Evolutionary conservation across 2,797 vertebrate species (phyloP).

Genomic region (Pantherophis alleghaniensis): DNA sequence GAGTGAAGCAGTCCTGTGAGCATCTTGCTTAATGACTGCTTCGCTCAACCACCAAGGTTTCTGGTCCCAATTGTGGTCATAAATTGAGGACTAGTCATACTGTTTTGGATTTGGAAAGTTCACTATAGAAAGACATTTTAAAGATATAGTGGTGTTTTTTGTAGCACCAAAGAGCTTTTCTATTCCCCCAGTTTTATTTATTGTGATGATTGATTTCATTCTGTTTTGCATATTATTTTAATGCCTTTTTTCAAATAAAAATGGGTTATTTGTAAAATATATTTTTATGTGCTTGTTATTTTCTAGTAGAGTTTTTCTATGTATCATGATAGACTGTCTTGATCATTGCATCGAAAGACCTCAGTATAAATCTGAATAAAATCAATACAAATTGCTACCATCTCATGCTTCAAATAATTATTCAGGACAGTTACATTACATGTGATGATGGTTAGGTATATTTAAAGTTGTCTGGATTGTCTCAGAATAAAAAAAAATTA

Average conservation of each 20-base stretch:
- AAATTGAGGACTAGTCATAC: neutral
- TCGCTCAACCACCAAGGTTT: neutral
- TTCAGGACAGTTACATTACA: neutral
- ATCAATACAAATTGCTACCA: neutral
- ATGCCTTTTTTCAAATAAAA: neutral
- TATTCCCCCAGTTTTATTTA: neutral
- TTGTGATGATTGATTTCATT: neutral
- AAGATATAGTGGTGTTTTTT: neutral
- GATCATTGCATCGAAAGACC: neutral
- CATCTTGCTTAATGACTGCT: neutral
- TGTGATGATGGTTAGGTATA: neutral
- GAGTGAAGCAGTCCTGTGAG: neutral
- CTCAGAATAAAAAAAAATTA: neutral
- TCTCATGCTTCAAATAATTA: neutral
- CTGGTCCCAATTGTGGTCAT: neutral
- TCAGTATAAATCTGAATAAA: neutral
- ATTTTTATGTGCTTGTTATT: neutral
- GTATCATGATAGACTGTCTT: neutral
- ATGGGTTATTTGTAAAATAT: neutral
- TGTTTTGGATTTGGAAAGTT: neutral
- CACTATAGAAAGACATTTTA: neutral
- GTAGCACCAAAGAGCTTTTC: neutral
- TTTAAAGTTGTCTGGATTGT: neutral
- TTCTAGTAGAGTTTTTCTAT: neutral
- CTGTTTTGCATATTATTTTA: neutral